A percentile compares a stretch with the other conserved stretches of the same genome.
phyloP scores from a whole-genome alignment of 2,113 vertebrate species.

The Mohoua ochrocephala region DNA sequence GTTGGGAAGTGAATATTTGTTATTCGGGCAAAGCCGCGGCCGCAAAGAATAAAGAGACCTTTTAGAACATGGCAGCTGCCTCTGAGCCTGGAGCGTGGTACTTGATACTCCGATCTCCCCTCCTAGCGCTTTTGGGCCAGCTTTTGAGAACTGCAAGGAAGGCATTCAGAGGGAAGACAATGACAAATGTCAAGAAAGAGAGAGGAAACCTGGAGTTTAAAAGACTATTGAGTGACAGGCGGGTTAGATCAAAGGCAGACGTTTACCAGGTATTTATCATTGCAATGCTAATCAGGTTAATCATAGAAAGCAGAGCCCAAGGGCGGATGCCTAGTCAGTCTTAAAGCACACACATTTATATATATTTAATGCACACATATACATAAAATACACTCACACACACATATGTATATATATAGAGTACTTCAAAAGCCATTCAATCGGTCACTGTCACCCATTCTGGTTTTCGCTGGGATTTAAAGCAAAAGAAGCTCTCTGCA shows the following conservation, averaged over 20 bases:
- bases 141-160: conserved; percentile 71
- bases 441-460: not conserved
- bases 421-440: not conserved
- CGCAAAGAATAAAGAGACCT: conserved; percentile 75
- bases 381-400: not conserved
- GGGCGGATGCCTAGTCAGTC: not conserved
- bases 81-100: conserved; percentile 71
- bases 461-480: too few species aligned
- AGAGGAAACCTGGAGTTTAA: conserved; percentile 70
- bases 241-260: conserved; percentile 76
- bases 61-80: conserved; percentile 73
- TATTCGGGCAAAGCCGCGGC: conserved; percentile 51
- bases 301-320: conserved; percentile 59
- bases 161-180: conserved; percentile 76
- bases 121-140: conserved; percentile 58
- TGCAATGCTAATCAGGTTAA: conserved; percentile 72
- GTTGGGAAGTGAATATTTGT: conserved; percentile 65
- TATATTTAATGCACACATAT: not conserved
- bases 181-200: conserved; percentile 71
- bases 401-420: not conserved
- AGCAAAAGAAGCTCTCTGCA: not conserved
- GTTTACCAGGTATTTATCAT: conserved; percentile 73
- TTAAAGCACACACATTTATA: not conserved
- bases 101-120: conserved; percentile 72
- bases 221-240: conserved; percentile 77